Evolutionary conservation across 2,888 invertebrate species (phyloP).

Genomic region (Rapana venosa): DNA sequence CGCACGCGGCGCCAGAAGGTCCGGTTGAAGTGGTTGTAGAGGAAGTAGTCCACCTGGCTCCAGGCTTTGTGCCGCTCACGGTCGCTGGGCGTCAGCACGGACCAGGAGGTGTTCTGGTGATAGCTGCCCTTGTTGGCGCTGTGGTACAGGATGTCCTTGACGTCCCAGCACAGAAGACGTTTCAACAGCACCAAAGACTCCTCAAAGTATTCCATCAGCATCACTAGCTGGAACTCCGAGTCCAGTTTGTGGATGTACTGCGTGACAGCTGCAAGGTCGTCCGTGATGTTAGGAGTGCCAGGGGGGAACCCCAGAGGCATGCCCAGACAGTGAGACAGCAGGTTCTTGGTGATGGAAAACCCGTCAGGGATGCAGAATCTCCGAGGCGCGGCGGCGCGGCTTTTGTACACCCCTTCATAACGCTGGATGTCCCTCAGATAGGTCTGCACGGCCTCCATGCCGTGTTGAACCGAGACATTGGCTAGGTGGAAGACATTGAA

Average conservation of each 20-base stretch:
- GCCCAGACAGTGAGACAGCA: slow-evolving; percentile 74
- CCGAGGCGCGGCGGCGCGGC: slow-evolving; percentile 46
- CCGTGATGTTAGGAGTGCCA: slow-evolving; percentile 58
- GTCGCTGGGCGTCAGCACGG: slow-evolving; percentile 53
- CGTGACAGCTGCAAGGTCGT: slow-evolving; percentile 53
- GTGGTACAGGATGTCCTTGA: slow-evolving; percentile 73
- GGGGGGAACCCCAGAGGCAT: slow-evolving; percentile 73
- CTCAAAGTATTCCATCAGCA: slow-evolving; percentile 76
- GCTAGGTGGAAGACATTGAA: slow-evolving; percentile 67
- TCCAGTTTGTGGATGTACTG: slow-evolving; percentile 65
- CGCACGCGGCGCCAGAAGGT: slow-evolving; percentile 70
- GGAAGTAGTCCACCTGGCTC: slow-evolving; percentile 70
- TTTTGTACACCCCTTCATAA: slow-evolving; percentile 69
- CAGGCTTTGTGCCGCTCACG: slow-evolving; percentile 63
- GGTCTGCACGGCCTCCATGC: slow-evolving; percentile 57
- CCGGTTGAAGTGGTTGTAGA: slow-evolving; percentile 73
- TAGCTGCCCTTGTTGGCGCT: slow-evolving; percentile 57
- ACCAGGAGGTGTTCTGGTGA: neutral
- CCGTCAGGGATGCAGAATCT: slow-evolving; percentile 72
- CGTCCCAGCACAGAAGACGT: slow-evolving; percentile 74
- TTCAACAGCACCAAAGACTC: slow-evolving; percentile 75
- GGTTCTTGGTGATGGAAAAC: slow-evolving; percentile 72
- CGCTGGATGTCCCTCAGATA: slow-evolving; percentile 67
- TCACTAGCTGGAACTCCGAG: slow-evolving; percentile 69
- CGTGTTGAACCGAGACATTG: slow-evolving; percentile 52